phyloP scores from a whole-genome alignment of 2,113 vertebrate species.

The Notiomystis cincta region DNA sequence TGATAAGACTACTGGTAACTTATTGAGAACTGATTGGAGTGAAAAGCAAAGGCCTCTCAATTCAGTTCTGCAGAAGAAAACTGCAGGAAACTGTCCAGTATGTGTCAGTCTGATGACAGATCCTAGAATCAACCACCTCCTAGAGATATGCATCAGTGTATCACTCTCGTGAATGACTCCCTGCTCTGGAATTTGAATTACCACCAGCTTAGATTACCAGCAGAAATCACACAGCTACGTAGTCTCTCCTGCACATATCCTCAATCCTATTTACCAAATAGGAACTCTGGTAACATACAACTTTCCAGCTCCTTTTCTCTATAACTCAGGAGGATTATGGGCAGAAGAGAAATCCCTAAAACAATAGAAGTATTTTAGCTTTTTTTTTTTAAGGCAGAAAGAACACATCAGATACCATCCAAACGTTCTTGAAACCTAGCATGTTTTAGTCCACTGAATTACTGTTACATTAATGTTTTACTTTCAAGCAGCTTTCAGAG shows the following conservation, averaged over 20 bases:
- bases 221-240: background rate
- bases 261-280: background rate
- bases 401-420: background rate
- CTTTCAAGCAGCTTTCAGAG: background rate
- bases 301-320: background rate
- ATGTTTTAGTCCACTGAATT: background rate
- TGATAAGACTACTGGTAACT: background rate
- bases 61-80: background rate
- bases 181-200: background rate
- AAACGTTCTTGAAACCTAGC: background rate
- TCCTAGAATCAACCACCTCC: background rate
- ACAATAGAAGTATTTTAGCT: background rate
- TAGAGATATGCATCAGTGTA: background rate
- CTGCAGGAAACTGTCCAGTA: background rate
- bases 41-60: background rate
- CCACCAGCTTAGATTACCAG: background rate
- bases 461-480: background rate
- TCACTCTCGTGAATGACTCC: background rate
- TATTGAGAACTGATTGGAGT: background rate
- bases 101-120: rapidly evolving
- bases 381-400: background rate
- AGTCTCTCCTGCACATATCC: background rate
- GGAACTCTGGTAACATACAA: background rate
- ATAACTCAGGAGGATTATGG: background rate
- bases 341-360: background rate